A percentile compares a stretch with the other conserved stretches of the same genome.
Evolutionary conservation across 2,797 vertebrate genomes (phyloP).

Genomic region (Acestrorhynchus altus): DNA sequence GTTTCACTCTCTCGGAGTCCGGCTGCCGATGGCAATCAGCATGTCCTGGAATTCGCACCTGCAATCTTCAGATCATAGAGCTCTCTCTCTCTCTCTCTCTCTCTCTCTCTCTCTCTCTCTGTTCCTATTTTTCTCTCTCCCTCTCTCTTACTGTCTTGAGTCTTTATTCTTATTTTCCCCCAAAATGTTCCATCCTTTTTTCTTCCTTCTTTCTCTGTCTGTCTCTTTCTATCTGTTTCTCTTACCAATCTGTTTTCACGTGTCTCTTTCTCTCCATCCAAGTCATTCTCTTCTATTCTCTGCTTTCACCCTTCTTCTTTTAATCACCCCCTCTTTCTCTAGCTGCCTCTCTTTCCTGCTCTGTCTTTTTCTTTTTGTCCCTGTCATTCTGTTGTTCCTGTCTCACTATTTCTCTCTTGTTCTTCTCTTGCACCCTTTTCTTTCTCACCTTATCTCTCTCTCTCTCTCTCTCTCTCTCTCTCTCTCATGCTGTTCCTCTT

Average conservation of each 20-base stretch:
- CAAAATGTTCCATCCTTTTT: too few species aligned
- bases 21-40: too few species aligned
- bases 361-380: not conserved
- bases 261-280: not conserved
- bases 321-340: not conserved
- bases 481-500: slow-evolving; percentile 28
- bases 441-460: slow-evolving; percentile 67
- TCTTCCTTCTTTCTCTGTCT: too few species aligned
- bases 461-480: slow-evolving; percentile 43
- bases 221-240: too few species aligned
- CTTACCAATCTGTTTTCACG: too few species aligned
- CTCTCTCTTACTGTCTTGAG: not conserved
- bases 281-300: not conserved
- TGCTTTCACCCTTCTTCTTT: not conserved
- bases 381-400: too few species aligned
- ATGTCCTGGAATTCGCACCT: too few species aligned
- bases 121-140: too few species aligned
- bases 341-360: not conserved
- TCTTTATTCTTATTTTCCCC: too few species aligned
- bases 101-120: not conserved
- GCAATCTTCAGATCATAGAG: too few species aligned
- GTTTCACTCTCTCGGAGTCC: too few species aligned
- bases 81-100: not conserved
- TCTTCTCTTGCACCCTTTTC: not conserved
- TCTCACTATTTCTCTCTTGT: too few species aligned